A percentile compares a stretch with the other conserved stretches of the same genome.
phyloP scores from a whole-genome alignment of 2,797 vertebrate genomes.

The Loris lydekkerianus region DNA sequence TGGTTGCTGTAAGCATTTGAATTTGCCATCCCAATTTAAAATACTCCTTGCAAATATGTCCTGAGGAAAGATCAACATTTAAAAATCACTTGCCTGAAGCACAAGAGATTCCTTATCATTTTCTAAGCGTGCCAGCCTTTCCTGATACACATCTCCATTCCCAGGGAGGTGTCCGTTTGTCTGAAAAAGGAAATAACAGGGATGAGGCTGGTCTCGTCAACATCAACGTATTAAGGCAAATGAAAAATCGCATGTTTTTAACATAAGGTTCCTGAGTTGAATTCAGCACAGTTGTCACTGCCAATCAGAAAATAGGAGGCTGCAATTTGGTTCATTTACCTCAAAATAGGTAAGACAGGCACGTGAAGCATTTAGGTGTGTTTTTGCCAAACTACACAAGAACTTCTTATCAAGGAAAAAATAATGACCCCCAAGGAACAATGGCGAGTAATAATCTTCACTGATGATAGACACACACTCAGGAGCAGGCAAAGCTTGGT shows the following conservation, averaged over 20 bases:
- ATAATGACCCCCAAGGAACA: neutral
- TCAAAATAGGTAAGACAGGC: neutral
- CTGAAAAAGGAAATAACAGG: constrained; percentile 87
- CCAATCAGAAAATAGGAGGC: neutral
- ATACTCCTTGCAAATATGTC: neutral
- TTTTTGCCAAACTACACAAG: neutral
- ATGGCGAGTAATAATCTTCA: neutral
- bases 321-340: neutral
- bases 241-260: neutral
- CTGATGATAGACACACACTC: neutral
- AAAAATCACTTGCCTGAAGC: constrained; percentile 93
- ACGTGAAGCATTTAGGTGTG: neutral
- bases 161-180: constrained; percentile 96
- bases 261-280: neutral
- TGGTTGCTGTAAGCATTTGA: neutral
- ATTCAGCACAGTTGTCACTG: neutral
- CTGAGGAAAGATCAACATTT: neutral
- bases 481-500: neutral
- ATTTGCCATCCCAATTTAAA: neutral
- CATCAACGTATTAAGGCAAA: neutral
- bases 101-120: constrained; percentile 98
- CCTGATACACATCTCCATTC: constrained; percentile 96
- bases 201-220: neutral
- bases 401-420: constrained; percentile 20
- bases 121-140: constrained; percentile 95